Conservation (phyloP, 2,888 invertebrate genomes). For the Ferdinandea cuprea region DNA sequence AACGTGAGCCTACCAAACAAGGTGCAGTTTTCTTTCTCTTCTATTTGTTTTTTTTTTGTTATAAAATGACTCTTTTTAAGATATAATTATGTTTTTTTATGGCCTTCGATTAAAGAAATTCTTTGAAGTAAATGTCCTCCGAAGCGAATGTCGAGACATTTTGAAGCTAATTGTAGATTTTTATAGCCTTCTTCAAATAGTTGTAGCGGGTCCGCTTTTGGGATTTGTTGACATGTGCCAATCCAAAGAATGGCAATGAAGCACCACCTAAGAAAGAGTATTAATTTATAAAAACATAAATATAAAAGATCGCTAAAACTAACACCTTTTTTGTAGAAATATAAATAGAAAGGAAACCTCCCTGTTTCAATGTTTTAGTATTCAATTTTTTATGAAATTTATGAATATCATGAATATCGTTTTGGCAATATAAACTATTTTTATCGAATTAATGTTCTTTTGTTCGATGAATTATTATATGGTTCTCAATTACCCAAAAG, state of each 20-base stretch:
- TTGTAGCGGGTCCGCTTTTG: slow-evolving; percentile 96
- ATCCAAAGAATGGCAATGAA: slow-evolving; percentile 93
- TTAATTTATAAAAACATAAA: not conserved
- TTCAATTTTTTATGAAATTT: no score
- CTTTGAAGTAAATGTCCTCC: slow-evolving; percentile 2
- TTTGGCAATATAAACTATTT: no score
- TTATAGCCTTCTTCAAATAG: slow-evolving; percentile 98
- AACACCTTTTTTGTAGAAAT: not conserved
- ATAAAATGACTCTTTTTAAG: slow-evolving; percentile 29
- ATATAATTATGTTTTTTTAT: not conserved
- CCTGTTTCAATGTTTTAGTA: no score
- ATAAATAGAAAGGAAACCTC: no score
- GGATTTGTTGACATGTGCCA: slow-evolving; percentile 98
- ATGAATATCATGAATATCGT: no score
- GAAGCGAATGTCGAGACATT: slow-evolving; percentile 26
- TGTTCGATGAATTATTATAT: no score
- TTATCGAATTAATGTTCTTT: no score
- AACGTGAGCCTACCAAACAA: not conserved
- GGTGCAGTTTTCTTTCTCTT: slow-evolving; percentile 1
- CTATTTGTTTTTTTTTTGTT: slow-evolving; percentile 1
- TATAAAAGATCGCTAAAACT: not conserved
- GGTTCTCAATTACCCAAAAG: no score
- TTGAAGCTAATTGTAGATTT: slow-evolving; percentile 94
- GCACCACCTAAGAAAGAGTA: slow-evolving; percentile 83
- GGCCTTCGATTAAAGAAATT: slow-evolving; percentile 5